Evolutionary conservation across 2,888 invertebrate genomes (phyloP), one percentile per base, ranked within the genome.

Genomic region (Dilophus febrilis): DNA sequence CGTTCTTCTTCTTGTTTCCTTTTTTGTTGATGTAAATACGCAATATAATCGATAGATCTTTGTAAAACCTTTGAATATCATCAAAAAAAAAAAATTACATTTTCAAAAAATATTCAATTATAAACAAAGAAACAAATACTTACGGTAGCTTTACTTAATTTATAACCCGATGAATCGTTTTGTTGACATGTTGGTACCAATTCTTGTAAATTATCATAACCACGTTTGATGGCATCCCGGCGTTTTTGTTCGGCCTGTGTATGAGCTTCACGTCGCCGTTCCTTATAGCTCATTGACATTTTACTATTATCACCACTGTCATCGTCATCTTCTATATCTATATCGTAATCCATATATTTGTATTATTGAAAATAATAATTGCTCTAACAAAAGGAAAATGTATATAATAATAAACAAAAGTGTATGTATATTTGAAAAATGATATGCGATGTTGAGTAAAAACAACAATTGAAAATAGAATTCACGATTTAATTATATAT

Each of bases 171-270:
- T 19, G 87, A 74, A 59, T 94, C 94, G 30, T 82, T 81, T 55
- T 90, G 86, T 57, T 90, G 88, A 54, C 94, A 94, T 40, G 85
- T 88, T 0, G 94, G 94, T 11, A 95, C 92, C 46, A 94, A 65
- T 51, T 84, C 83, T 62, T 92, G 92, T 14, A 95, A 67, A 3
- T 85, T 84, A 59, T 94, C 92, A 59, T 95, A 95, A 1, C 94
- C 94, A 59, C 88, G 91, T 63, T 94, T 95, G 45, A 95, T 95
- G 2, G 94, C 92, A 71, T 95, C 94, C 53, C 94, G 71, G 47
- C 95, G 70, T 57, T 94, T 94, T 59, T 95, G 94, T 61, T 95
- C 95, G 3, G 95, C 94, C 66, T 92, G 73, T 1, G 94, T 94
- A 57, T 94, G 94, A 5, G 94, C 94, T 60, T 94, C 92, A 45